Evolutionary conservation across 2,113 vertebrate genomes (phyloP), one percentile per base, ranked within the genome.

Genomic region (Indri indri): DNA sequence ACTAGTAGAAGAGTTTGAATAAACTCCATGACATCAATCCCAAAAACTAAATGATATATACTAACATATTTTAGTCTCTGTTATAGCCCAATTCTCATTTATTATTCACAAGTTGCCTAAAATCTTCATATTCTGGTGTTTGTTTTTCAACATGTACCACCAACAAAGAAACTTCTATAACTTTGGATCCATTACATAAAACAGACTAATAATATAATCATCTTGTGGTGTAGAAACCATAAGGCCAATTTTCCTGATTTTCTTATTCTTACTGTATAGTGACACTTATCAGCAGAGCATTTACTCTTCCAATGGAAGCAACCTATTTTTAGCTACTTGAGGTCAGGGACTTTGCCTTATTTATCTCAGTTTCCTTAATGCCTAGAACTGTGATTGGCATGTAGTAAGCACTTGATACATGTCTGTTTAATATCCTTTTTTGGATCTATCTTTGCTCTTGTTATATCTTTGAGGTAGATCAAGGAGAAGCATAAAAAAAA

Each of bases 241-340:
- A 95, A 37, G 34, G 2, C 20, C 1, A 34, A 8, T 59, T 90
- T 96, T 85, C 66, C 66, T 86, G 23, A 68, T 32, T 68, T 76
- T 90, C 16, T 92, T 90, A 66, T 79, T 50, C 42, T 77, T 92
- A 76, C 20, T 83, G 25, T 47, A 50, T 61, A 34, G 42, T 59
- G 42, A 92, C 20, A 52, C 25, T 61, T 92, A 63, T 16, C 18
- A 90, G n/a, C 34, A 42, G 32, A 84, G 4, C 57, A 79, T 34
- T 94, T 52, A 87, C 89, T 92, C 50, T 90, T 91, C 47, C 40
- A 87, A 22, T 70, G 17, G 37, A 95, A 63, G 14, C 30, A 12
- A 20, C 11, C 18, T 91, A 73, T 81, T 96, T 96, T 93, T 93
- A 91, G 25, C 34, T 91, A 77, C 11, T 82, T 94, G n/a, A 91